A percentile compares a stretch with the other conserved stretches of the same genome.
phyloP scores from a whole-genome alignment of 2,113 vertebrate genomes.

The Hemibagrus wyckioides region DNA sequence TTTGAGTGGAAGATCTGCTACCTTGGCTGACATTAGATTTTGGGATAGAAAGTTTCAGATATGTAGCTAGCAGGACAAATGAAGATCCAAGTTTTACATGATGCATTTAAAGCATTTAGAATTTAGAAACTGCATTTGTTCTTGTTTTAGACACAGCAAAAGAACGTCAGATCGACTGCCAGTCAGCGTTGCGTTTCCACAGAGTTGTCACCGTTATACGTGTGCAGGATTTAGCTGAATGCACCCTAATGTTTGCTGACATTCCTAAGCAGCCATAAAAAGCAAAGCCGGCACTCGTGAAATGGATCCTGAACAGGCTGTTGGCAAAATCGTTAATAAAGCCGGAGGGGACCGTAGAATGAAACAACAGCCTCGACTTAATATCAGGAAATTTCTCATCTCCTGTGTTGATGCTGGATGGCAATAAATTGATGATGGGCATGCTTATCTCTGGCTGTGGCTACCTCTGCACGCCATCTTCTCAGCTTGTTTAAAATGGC shows the following conservation, averaged over 20 bases:
- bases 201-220: neutral
- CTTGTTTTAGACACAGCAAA: neutral
- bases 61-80: neutral
- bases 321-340: conserved; percentile 51
- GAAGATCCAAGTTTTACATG: neutral
- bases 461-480: conserved; percentile 15
- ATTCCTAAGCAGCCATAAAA: conserved; percentile 52
- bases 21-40: neutral
- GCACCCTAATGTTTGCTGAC: conserved; percentile 51
- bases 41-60: neutral
- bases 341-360: conserved; percentile 17
- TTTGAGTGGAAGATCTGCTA: neutral
- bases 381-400: conserved; percentile 41
- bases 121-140: neutral
- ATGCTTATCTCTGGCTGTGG: conserved; percentile 29
- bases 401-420: conserved; percentile 29
- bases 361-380: conserved; percentile 47
- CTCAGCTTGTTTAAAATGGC: conserved; percentile 33
- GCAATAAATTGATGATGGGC: conserved; percentile 30
- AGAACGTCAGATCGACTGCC: neutral
- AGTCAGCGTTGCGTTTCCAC: neutral
- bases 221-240: conserved; percentile 16
- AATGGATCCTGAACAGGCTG: conserved; percentile 51
- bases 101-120: neutral
- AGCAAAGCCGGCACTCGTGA: conserved; percentile 50